Evolutionary conservation across 2,113 vertebrate species (phyloP).

Genomic region (Cyphomyrus plagiostoma): DNA sequence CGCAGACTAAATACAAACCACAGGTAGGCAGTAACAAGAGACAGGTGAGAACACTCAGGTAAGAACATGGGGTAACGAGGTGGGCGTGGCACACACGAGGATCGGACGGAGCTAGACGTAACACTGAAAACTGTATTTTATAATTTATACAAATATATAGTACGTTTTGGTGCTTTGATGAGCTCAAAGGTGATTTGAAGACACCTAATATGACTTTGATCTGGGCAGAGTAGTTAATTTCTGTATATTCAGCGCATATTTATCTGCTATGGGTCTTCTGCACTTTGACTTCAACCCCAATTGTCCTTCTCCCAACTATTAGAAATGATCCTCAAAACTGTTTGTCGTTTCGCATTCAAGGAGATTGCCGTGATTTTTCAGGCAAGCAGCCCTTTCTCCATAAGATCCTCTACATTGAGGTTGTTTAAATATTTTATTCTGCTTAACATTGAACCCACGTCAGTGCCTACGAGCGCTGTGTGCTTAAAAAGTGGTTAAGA

Average conservation of each 20-base stretch:
- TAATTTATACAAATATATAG: neutral
- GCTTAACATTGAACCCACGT: neutral
- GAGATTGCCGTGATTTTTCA: neutral
- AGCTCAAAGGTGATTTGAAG: neutral
- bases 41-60: no score
- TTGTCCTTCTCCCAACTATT: neutral
- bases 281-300: neutral
- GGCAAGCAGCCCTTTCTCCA: neutral
- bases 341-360: neutral
- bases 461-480: neutral
- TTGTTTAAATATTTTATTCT: neutral
- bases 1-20: no score
- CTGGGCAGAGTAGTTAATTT: neutral
- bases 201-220: neutral
- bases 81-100: no score
- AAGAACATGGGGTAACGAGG: no score
- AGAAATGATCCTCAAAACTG: neutral
- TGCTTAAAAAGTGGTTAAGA: constrained; percentile 1
- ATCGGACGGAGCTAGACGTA: no score
- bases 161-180: neutral
- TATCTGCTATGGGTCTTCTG: neutral
- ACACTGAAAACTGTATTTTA: neutral
- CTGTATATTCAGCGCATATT: neutral
- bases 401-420: neutral
- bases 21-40: no score